Evolutionary conservation across 2,113 vertebrate species (phyloP).

Genomic region (Noturus placidus): DNA sequence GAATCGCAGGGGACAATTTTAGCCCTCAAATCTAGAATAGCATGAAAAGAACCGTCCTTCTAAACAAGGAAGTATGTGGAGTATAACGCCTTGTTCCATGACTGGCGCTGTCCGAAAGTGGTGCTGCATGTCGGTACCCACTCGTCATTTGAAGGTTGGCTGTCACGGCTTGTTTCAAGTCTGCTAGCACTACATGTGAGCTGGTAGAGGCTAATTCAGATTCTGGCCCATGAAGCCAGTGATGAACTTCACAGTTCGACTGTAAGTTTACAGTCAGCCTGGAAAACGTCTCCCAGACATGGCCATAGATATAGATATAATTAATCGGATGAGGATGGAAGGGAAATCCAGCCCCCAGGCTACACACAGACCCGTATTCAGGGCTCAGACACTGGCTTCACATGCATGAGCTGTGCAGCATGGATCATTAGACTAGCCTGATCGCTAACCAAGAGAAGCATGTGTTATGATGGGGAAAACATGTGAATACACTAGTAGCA

Average conservation of each 20-base stretch:
- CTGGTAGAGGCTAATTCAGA: background rate
- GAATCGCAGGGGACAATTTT: background rate
- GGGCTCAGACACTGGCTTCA: background rate
- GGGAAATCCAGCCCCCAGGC: background rate
- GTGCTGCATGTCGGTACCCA: background rate
- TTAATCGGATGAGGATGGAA: background rate
- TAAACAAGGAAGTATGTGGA: background rate
- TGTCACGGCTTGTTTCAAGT: background rate
- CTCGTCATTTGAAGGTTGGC: background rate
- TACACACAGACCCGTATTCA: background rate
- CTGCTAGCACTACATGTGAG: background rate
- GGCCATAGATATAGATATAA: background rate
- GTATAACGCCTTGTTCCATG: background rate
- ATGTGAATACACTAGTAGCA: background rate
- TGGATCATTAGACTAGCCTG: constrained; percentile 2
- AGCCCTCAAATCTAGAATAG: background rate
- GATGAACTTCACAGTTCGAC: background rate
- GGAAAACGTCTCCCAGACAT: background rate
- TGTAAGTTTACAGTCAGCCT: background rate
- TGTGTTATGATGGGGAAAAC: background rate
- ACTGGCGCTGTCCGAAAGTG: background rate
- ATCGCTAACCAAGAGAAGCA: background rate
- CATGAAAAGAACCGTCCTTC: background rate
- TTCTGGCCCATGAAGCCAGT: background rate
- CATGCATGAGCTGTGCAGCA: background rate